Percentiles rank a stretch among this genome's conserved stretches.
Evolutionary conservation across 2,888 invertebrate species (phyloP).

Genomic region (Dichetophora obliterata): DNA sequence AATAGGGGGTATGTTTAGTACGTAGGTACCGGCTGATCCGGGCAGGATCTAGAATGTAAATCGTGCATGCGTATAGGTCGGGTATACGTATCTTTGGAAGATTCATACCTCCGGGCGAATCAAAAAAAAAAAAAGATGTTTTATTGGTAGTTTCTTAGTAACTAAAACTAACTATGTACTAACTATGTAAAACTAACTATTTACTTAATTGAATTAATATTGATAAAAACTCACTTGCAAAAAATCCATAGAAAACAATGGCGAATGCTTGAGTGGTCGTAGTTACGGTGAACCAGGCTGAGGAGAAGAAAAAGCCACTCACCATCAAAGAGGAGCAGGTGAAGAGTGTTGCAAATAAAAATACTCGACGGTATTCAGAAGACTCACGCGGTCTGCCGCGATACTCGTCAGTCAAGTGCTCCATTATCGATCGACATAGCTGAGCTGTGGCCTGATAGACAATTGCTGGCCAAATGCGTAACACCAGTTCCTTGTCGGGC

Average conservation of each 20-base stretch:
- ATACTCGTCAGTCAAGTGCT: slow-evolving; percentile 65
- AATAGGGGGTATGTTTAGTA: too few species aligned
- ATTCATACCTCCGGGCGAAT: too few species aligned
- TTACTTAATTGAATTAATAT: not conserved
- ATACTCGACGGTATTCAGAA: slow-evolving; percentile 61
- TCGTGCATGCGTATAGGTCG: too few species aligned
- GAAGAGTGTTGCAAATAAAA: slow-evolving; percentile 64
- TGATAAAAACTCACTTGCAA: slow-evolving; percentile 60
- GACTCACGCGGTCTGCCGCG: slow-evolving; percentile 63
- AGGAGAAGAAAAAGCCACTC: slow-evolving; percentile 67
- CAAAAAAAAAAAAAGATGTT: too few species aligned
- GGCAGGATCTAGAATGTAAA: too few species aligned
- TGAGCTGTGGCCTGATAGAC: slow-evolving; percentile 67
- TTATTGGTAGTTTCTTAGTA: too few species aligned
- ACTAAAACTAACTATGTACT: too few species aligned
- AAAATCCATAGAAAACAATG: slow-evolving; percentile 66
- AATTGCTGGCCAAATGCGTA: slow-evolving; percentile 68
- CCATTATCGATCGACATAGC: slow-evolving; percentile 66
- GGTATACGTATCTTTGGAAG: too few species aligned
- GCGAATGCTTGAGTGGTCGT: slow-evolving; percentile 66
- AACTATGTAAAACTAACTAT: too few species aligned
- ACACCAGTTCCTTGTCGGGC: slow-evolving; percentile 65
- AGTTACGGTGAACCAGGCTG: slow-evolving; percentile 66
- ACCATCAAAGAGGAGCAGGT: slow-evolving; percentile 65
- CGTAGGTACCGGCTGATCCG: too few species aligned